Conservation (phyloP, 2,113 vertebrate genomes). For the Oxyruncus cristatus region DNA sequence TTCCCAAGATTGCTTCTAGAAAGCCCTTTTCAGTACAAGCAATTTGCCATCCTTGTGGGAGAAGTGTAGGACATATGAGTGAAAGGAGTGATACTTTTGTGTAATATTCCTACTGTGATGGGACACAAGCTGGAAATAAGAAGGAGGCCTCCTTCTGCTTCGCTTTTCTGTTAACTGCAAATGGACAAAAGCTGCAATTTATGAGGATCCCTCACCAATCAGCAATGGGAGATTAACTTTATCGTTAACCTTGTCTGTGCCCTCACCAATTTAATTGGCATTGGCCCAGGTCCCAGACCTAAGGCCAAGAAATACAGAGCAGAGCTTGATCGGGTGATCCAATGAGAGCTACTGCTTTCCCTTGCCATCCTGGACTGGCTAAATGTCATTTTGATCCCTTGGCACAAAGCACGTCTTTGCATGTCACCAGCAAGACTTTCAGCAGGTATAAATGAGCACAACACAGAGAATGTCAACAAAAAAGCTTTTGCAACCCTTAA, state of each 20-base stretch:
- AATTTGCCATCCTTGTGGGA: neutral
- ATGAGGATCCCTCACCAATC: neutral
- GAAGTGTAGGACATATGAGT: neutral
- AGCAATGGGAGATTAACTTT: conserved; percentile 43
- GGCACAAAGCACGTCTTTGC: neutral
- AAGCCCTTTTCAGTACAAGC: neutral
- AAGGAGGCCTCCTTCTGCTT: neutral
- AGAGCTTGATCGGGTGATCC: neutral
- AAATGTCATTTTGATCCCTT: neutral
- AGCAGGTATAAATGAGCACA: neutral
- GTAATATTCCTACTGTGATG: neutral
- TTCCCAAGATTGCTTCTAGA: neutral
- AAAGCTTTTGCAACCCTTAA: neutral
- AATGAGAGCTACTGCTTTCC: neutral
- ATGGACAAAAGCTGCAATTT: conserved; percentile 1
- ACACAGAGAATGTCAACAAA: neutral
- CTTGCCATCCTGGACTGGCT: neutral
- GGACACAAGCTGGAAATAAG: neutral
- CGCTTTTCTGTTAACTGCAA: neutral
- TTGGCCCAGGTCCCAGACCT: conserved; percentile 30
- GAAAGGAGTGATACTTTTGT: neutral
- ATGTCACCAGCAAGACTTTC: neutral
- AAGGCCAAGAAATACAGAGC: neutral
- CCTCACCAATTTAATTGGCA: conserved; percentile 14
- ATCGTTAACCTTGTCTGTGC: conserved; percentile 26